Conservation (phyloP, 2,888 invertebrate genomes). For the Conistra vaccinii region DNA sequence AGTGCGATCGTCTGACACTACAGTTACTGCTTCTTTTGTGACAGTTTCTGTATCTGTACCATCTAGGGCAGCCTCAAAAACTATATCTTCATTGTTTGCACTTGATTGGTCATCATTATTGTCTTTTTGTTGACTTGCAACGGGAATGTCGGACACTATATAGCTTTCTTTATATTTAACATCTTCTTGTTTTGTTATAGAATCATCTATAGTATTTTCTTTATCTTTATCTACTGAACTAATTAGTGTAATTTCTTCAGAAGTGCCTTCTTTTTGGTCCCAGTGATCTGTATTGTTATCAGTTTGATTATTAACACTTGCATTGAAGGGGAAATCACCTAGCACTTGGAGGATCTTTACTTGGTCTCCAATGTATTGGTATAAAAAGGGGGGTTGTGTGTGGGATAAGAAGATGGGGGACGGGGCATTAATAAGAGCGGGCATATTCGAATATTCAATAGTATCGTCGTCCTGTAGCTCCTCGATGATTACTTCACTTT, state of each 20-base stretch:
- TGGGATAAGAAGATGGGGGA: slow-evolving; percentile 84
- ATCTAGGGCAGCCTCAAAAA: slow-evolving; percentile 46
- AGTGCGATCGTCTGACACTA: slow-evolving; percentile 44
- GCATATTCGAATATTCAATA: slow-evolving; percentile 87
- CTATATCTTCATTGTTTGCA: slow-evolving; percentile 49
- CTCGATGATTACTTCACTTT: slow-evolving; percentile 88
- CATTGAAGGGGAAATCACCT: slow-evolving; percentile 83
- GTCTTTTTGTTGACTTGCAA: slow-evolving; percentile 55
- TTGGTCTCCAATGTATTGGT: slow-evolving; percentile 86
- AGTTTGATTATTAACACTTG: slow-evolving; percentile 72
- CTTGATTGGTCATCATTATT: slow-evolving; percentile 55
- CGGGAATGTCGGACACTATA: slow-evolving; percentile 60
- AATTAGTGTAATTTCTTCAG: slow-evolving; percentile 65
- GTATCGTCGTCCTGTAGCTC: slow-evolving; percentile 88
- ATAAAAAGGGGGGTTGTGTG: slow-evolving; percentile 86
- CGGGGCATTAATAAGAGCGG: slow-evolving; percentile 83
- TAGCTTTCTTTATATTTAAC: slow-evolving; percentile 44
- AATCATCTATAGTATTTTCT: slow-evolving; percentile 44
- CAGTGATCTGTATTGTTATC: slow-evolving; percentile 75
- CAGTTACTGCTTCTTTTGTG: slow-evolving; percentile 31
- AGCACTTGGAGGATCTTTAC: slow-evolving; percentile 86
- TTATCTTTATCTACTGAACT: slow-evolving; percentile 59
- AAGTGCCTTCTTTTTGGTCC: slow-evolving; percentile 75
- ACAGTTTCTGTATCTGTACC: slow-evolving; percentile 44
- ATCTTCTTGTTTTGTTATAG: slow-evolving; percentile 43